These are phyloP conservation scores for Nomada fabriciana DNA, from an alignment of 2,888 invertebrate genomes.

Conservation along the genomic window DNA sequence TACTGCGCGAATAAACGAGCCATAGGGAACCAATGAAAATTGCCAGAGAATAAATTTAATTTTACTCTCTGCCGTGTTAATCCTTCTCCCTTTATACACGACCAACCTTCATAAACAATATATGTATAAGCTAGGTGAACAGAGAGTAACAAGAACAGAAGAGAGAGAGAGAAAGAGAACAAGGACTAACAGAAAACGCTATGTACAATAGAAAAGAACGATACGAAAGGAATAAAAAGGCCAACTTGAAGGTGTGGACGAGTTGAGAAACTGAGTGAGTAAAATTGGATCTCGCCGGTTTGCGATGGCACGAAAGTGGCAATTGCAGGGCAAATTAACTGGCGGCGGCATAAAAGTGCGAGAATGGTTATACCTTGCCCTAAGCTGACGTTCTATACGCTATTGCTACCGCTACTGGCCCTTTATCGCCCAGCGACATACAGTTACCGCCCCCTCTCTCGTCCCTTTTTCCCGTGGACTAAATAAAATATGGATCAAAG, in stretches of 20 bases:
- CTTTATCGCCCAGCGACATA: conserved; percentile 10
- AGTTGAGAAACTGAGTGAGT: conserved; percentile 62
- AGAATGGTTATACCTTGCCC: conserved; percentile 64
- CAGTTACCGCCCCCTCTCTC: conserved; percentile 17
- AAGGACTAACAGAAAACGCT: too few relatives aligned
- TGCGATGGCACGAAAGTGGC: conserved; percentile 56
- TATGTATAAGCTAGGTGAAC: conserved; percentile 1
- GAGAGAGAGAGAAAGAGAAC: not conserved
- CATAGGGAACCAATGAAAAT: conserved; percentile 69
- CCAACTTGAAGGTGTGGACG: conserved; percentile 48
- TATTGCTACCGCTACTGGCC: conserved; percentile 13
- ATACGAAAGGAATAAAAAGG: conserved; percentile 56
- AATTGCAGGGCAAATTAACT: conserved; percentile 71
- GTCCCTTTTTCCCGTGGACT: conserved; percentile 43
- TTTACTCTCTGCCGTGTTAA: conserved; percentile 75
- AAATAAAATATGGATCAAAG: conserved; percentile 79
- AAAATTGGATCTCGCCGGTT: conserved; percentile 65
- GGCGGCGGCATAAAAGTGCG: conserved; percentile 59
- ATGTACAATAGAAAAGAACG: not conserved
- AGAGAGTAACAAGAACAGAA: conserved; percentile 1
- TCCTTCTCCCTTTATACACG: conserved; percentile 69
- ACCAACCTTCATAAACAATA: conserved; percentile 34
- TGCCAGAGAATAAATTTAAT: conserved; percentile 77
- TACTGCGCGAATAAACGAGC: conserved; percentile 54
- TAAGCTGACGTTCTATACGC: conserved; percentile 34